Evolutionary conservation across 2,797 vertebrate genomes (phyloP).

Genomic region (Rhinatrema bivittatum): DNA sequence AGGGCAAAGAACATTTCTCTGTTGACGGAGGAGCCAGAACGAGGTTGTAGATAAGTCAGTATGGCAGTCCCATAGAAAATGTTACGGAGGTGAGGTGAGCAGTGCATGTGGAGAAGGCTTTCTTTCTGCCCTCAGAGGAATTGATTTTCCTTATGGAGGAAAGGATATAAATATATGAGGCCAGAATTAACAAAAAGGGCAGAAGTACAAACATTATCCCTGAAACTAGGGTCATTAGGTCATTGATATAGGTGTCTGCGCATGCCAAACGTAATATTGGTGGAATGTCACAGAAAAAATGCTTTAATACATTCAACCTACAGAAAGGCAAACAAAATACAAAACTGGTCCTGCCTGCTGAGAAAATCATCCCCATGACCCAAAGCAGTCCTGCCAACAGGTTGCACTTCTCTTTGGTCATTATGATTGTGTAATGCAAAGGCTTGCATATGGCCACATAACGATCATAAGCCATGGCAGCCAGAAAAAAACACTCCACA

Average conservation of each 20-base stretch:
- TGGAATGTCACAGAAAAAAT: constrained; percentile 34
- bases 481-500: background rate
- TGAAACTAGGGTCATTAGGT: background rate
- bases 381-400: background rate
- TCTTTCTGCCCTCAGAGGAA: constrained; percentile 1
- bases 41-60: constrained; percentile 27
- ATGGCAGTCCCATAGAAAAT: constrained; percentile 15
- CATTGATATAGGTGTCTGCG: constrained; percentile 1
- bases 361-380: constrained; percentile 9
- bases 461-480: constrained; percentile 3
- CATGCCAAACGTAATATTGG: constrained; percentile 24
- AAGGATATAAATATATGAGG: constrained; percentile 22
- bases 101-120: constrained; percentile 29
- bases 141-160: constrained; percentile 10
- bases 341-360: constrained; percentile 9
- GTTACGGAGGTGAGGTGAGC: constrained; percentile 17
- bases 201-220: background rate
- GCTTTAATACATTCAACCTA: constrained; percentile 15
- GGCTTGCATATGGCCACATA: constrained; percentile 23
- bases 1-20: constrained; percentile 19
- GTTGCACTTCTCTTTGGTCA: background rate
- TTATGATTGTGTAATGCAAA: constrained; percentile 3
- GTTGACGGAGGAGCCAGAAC: constrained; percentile 10
- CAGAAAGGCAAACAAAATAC: constrained; percentile 16
- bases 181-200: background rate